Percentiles rank a stretch among this genome's conserved stretches.
These are phyloP conservation scores for Phorcus lineatus DNA, from an alignment of 2,888 invertebrate genomes.

Conservation along the genomic window DNA sequence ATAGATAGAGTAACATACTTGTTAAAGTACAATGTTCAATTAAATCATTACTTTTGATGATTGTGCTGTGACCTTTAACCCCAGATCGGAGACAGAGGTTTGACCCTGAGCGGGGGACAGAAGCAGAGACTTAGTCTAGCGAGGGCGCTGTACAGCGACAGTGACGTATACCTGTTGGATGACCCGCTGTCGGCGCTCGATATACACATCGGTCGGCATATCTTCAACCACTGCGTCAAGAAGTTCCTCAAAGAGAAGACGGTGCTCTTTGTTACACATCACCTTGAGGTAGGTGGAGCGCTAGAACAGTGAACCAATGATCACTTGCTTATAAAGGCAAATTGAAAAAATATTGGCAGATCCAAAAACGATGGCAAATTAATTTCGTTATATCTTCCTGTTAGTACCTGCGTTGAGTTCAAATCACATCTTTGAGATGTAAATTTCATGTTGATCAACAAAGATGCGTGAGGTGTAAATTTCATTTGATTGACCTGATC, in stretches of 20 bases:
- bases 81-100: slow-evolving; percentile 70
- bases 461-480: too few relatives aligned
- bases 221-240: slow-evolving; percentile 63
- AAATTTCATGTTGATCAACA: too few relatives aligned
- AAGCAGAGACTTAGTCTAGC: slow-evolving; percentile 70
- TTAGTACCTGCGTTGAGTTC: too few relatives aligned
- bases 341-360: too few relatives aligned
- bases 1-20: too few relatives aligned
- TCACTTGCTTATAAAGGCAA: too few relatives aligned
- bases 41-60: background rate
- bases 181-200: slow-evolving; percentile 70
- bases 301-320: background rate
- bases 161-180: slow-evolving; percentile 64
- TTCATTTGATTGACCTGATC: too few relatives aligned
- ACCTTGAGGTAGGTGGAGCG: slow-evolving; percentile 62
- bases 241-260: slow-evolving; percentile 63
- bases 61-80: background rate
- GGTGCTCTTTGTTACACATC: slow-evolving; percentile 68
- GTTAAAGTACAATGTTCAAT: too few relatives aligned
- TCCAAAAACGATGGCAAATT: too few relatives aligned
- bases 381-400: too few relatives aligned
- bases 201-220: slow-evolving; percentile 65
- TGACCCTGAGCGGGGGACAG: slow-evolving; percentile 68
- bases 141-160: slow-evolving; percentile 67
- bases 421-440: too few relatives aligned